These are phyloP conservation scores for Taphrorychus bicolor DNA, from an alignment of 2,888 invertebrate species.

Conservation along the genomic window DNA sequence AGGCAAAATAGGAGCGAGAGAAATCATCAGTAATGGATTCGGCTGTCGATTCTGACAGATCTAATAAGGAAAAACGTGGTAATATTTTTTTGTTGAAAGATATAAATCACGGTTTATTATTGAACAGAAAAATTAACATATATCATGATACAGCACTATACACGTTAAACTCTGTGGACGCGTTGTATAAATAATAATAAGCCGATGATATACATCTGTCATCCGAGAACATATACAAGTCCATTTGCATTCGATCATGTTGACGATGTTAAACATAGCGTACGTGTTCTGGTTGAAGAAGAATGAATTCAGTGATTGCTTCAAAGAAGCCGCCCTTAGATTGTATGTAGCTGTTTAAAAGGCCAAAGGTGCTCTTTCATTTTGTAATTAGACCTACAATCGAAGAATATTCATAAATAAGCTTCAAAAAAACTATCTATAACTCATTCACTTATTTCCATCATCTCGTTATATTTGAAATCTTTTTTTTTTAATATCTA, in stretches of 20 bases:
- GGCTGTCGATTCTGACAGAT: background rate
- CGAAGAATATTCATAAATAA: too few relatives aligned
- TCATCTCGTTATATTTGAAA: too few relatives aligned
- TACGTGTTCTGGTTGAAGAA: background rate
- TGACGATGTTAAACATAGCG: background rate
- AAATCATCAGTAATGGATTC: conserved; percentile 7
- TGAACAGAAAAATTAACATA: too few relatives aligned
- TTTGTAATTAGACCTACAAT: too few relatives aligned
- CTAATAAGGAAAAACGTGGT: background rate
- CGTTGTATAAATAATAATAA: background rate
- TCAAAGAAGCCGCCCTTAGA: background rate
- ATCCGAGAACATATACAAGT: background rate
- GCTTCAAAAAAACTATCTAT: too few relatives aligned
- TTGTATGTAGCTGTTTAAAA: too few relatives aligned
- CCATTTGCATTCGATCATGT: background rate
- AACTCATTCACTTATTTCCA: too few relatives aligned
- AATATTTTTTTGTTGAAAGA: too few relatives aligned
- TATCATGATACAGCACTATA: background rate
- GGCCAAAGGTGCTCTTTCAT: too few relatives aligned
- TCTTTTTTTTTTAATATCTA: too few relatives aligned
- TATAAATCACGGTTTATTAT: too few relatives aligned
- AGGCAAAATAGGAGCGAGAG: conserved; percentile 3
- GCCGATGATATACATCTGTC: background rate
- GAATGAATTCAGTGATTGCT: background rate
- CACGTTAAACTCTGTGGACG: too few relatives aligned